Base-by-base conservation (phyloP, 2,113 vertebrate species). In the Saguinus imperator region DNA sequence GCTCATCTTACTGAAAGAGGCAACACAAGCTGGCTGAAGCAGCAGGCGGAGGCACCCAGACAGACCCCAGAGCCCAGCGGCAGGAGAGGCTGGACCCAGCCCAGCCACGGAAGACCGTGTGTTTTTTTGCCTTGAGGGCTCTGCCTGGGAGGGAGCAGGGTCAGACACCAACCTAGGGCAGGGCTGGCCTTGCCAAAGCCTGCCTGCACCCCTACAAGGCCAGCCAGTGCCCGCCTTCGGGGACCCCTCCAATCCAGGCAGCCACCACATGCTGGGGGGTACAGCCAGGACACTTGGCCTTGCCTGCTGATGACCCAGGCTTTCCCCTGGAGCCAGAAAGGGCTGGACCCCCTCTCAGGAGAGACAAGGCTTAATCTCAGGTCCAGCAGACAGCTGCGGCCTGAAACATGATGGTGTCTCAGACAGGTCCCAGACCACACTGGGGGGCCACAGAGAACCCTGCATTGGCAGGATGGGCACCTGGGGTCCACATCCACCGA, bases 1-100 rank as follows among this genome's bases (percentile, higher is more conserved):
- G 87, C 82, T 91, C 94, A 85, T 92, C 96, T 92, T 83, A 89
- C 93, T 84, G 84, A 77, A 93, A 82, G 73, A 50, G 12, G 48
- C 45, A 27, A 35, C 77, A 61, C 14, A 16, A 94, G 83, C 95
- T 88, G 52, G 11, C 89, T 43, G 45, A 68, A 55, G 40, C 3
- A 81, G 37, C 80, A 32, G 7, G 82, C 8, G 32, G 35, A 52
- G 70, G 72, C 76, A 35, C 94, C 52, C 43, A 61, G 77, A 79
- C 91, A 85, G 85, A 18, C 29, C 82, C 48, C 23, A 2, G 68
- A 32, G 35, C 17, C 52, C 9, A 45, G 32, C 21, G 16, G 29
- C 17, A 23, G 52, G 17, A 0, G 32, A 80, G 21, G 37, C 23
- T 5, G 2, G 50, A 16, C 40, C n/a, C 55, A 27, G 48, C n/a